phyloP scores from a whole-genome alignment of 2,888 invertebrate species.

The Campopleginae sp. region DNA sequence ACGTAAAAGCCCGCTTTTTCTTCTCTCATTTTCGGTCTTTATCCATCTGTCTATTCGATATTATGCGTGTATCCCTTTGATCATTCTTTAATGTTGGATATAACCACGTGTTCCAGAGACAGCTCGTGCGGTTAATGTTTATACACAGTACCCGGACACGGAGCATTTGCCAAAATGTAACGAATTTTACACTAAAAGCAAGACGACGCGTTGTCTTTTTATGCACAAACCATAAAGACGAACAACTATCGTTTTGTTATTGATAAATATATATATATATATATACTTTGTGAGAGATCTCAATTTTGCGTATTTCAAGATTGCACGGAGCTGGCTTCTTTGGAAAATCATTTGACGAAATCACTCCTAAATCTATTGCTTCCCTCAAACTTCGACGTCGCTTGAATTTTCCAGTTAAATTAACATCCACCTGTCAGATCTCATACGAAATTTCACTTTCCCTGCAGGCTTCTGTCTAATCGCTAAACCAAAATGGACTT shows the following conservation, averaged over 20 bases:
- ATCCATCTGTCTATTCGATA: conserved; percentile 6
- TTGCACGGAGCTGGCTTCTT: conserved; percentile 1
- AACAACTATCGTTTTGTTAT: background rate
- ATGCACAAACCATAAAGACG: background rate
- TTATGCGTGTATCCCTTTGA: conserved; percentile 49
- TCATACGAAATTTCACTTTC: background rate
- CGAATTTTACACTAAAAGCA: conserved; percentile 1
- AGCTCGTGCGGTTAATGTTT: conserved; percentile 21
- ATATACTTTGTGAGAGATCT: background rate
- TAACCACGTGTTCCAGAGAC: conserved; percentile 8
- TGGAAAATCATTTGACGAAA: background rate
- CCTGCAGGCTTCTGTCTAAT: background rate
- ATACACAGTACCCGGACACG: conserved; percentile 27
- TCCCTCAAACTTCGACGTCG: conserved; percentile 9
- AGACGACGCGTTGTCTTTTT: conserved; percentile 2
- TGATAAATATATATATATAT: conserved; percentile 1
- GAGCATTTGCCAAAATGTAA: conserved; percentile 31
- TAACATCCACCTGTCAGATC: conserved; percentile 2
- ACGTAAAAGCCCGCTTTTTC: background rate
- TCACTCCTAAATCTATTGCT: background rate
- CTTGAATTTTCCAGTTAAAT: conserved; percentile 14
- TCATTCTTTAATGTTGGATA: conserved; percentile 33
- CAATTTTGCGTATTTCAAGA: background rate
- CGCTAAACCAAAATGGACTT: conserved; percentile 1
- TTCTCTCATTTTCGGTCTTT: background rate